These are phyloP conservation scores for Poecile montanus DNA, from an alignment of 2,797 vertebrate genomes.

Conservation along the genomic window DNA sequence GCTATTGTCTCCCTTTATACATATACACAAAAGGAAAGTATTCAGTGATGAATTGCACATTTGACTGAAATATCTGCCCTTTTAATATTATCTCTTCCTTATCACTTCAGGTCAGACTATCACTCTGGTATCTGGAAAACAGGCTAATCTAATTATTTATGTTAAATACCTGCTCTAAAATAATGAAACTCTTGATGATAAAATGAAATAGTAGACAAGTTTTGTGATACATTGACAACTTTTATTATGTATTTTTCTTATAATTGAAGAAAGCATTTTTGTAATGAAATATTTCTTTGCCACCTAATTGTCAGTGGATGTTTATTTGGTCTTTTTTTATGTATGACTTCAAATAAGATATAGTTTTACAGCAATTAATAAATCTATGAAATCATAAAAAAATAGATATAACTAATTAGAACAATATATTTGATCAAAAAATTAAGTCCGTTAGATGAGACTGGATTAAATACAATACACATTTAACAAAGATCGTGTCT, in stretches of 20 bases:
- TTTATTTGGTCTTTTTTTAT: neutral
- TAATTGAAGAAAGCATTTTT: neutral
- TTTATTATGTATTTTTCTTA: neutral
- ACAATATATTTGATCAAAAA: neutral
- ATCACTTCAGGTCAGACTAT: neutral
- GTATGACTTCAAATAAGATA: neutral
- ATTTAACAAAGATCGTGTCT: neutral
- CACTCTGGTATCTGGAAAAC: neutral
- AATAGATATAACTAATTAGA: neutral
- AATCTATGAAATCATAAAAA: neutral
- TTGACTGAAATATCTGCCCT: neutral
- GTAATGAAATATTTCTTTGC: neutral
- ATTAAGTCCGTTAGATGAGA: neutral
- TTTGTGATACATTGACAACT: neutral
- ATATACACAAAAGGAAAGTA: neutral
- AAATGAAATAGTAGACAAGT: neutral
- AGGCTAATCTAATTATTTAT: neutral
- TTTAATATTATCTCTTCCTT: neutral
- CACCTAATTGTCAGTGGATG: neutral
- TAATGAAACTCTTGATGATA: neutral
- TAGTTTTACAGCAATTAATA: neutral
- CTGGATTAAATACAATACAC: neutral
- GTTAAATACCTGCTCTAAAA: neutral
- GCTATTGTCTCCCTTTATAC: neutral
- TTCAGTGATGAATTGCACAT: neutral